phyloP scores from a whole-genome alignment of 1,140 invertebrate genomes.

The Drosophila pandora region DNA sequence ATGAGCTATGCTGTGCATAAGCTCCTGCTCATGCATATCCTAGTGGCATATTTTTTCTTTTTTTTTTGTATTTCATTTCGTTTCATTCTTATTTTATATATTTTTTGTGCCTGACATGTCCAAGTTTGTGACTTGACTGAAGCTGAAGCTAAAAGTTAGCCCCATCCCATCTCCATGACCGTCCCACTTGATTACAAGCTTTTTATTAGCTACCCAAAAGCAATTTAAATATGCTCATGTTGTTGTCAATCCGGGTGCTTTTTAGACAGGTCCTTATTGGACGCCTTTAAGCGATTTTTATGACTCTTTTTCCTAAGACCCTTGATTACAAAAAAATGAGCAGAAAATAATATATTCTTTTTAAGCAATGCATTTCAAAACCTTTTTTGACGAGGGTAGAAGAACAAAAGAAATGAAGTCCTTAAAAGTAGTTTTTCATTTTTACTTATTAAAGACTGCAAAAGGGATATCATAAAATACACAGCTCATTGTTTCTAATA shows the following conservation, averaged over 20 bases:
- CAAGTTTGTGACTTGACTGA: constrained; percentile 69
- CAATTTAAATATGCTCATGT: constrained; percentile 75
- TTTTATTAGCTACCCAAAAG: constrained; percentile 78
- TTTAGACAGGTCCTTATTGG: constrained; percentile 28
- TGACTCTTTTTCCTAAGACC: background rate
- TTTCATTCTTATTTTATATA: constrained; percentile 25
- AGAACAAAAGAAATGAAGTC: no score
- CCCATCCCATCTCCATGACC: constrained; percentile 2
- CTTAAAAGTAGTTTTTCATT: no score
- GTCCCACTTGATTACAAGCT: constrained; percentile 73
- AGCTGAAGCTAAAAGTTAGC: constrained; percentile 51
- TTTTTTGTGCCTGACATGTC: constrained; percentile 48
- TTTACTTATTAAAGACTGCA: no score
- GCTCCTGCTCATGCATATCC: constrained; percentile 72
- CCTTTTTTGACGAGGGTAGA: no score
- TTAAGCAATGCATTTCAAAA: no score
- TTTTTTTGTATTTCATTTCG: constrained; percentile 20
- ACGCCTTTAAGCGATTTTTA: constrained; percentile 46
- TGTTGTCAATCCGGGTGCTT: constrained; percentile 50
- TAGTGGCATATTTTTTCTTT: constrained; percentile 62
- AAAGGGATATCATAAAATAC: no score
- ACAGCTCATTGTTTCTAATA: no score
- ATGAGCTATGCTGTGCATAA: constrained; percentile 46
- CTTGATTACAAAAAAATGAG: background rate
- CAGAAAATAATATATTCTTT: background rate